Evolutionary conservation across 2,888 invertebrate genomes (phyloP).

Genomic region (Lithosia quadra): DNA sequence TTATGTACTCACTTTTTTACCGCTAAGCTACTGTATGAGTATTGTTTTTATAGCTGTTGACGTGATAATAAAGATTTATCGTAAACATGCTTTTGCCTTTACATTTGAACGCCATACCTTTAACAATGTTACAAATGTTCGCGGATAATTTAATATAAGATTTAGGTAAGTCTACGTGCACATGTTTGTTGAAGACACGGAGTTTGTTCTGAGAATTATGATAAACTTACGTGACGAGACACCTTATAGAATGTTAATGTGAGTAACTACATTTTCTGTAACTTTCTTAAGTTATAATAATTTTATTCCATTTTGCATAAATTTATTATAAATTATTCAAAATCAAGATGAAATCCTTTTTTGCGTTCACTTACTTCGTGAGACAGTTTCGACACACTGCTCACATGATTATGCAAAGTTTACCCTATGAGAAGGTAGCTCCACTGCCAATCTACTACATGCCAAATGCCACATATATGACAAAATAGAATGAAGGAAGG

Average conservation of each 20-base stretch:
- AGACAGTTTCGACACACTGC: conserved; percentile 40
- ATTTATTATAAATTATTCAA: conserved; percentile 30
- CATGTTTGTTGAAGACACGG: background rate
- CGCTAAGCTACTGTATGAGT: conserved; percentile 13
- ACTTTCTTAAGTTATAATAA: conserved; percentile 26
- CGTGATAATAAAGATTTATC: conserved; percentile 25
- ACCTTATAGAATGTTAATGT: conserved; percentile 26
- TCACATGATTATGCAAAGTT: conserved; percentile 43
- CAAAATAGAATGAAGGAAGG: conserved; percentile 63
- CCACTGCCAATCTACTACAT: conserved; percentile 65
- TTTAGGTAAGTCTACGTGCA: background rate
- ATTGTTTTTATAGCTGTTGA: conserved; percentile 24
- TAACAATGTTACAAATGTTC: conserved; percentile 13
- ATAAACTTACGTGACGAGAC: conserved; percentile 16
- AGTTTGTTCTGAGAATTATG: conserved; percentile 9
- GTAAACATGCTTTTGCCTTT: conserved; percentile 26
- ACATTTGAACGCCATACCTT: conserved; percentile 29
- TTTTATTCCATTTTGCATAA: conserved; percentile 23
- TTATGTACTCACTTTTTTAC: conserved; percentile 56
- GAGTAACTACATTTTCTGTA: conserved; percentile 32
- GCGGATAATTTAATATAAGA: conserved; percentile 7
- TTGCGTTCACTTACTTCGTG: conserved; percentile 15
- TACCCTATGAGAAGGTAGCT: conserved; percentile 48
- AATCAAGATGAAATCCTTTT: conserved; percentile 8
- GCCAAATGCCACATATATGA: conserved; percentile 61